Evolutionary conservation across 2,113 vertebrate genomes (phyloP).

Genomic region (Genyomyrus donnyi): DNA sequence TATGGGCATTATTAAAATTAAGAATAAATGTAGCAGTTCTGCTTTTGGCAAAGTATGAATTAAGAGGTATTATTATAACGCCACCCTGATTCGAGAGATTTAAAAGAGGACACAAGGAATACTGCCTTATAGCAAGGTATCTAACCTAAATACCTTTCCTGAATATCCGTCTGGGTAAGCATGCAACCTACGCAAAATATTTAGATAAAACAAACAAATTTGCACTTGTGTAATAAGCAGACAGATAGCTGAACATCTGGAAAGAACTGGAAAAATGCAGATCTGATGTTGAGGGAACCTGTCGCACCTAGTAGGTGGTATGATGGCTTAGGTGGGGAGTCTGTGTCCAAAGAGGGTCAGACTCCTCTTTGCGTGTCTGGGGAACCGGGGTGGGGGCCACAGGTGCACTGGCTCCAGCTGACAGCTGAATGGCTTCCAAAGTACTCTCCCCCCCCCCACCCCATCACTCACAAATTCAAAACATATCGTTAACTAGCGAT

Average conservation of each 20-base stretch:
- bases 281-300: not conserved
- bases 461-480: not conserved
- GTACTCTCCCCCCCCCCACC: not conserved
- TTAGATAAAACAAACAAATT: not conserved
- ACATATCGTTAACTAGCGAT: not conserved
- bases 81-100: not conserved
- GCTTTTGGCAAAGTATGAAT: not conserved
- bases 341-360: not conserved
- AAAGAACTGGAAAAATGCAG: not conserved
- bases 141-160: not conserved
- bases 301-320: not conserved
- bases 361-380: not conserved
- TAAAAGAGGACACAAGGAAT: not conserved
- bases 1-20: slow-evolving; percentile 5
- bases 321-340: not conserved
- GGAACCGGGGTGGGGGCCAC: not conserved
- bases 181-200: not conserved
- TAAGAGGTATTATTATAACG: not conserved
- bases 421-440: not conserved
- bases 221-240: not conserved
- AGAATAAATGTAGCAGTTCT: not conserved
- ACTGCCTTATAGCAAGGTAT: not conserved
- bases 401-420: not conserved
- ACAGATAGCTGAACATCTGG: not conserved
- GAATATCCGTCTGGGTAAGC: not conserved